Conservation (phyloP, 2,113 vertebrate genomes). For the Hippocampus zosterae region DNA sequence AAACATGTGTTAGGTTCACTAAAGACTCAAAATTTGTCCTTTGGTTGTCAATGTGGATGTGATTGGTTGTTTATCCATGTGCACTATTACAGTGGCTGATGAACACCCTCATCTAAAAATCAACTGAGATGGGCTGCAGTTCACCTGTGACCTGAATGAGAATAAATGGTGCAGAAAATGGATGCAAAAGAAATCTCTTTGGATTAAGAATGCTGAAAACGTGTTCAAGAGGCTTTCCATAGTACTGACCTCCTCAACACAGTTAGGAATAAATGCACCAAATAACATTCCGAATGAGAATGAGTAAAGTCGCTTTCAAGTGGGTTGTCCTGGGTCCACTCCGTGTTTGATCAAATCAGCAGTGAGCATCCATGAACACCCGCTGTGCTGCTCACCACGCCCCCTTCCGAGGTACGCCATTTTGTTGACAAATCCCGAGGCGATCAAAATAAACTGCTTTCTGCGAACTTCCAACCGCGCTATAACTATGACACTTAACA, state of each 20-base stretch:
- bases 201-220: too few relatives aligned
- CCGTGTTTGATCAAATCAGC: slow-evolving; percentile 11
- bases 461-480: not conserved
- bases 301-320: not conserved
- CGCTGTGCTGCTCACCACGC: slow-evolving; percentile 47
- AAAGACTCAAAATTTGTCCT: too few relatives aligned
- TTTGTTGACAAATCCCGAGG: slow-evolving; percentile 59
- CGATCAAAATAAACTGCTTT: slow-evolving; percentile 37
- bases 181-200: too few relatives aligned
- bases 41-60: not conserved
- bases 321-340: not conserved
- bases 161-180: too few relatives aligned
- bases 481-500: not conserved
- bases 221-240: too few relatives aligned
- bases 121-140: too few relatives aligned
- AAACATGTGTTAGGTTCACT: not conserved
- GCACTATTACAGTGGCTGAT: not conserved
- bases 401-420: slow-evolving; percentile 65
- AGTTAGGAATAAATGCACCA: not conserved
- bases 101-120: too few relatives aligned
- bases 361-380: slow-evolving; percentile 21
- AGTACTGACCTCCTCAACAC: too few relatives aligned
- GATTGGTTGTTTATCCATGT: not conserved
- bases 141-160: too few relatives aligned
- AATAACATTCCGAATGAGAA: not conserved